Evolutionary conservation across 2,113 vertebrate species (phyloP).

Genomic region (Amia ocellicauda): DNA sequence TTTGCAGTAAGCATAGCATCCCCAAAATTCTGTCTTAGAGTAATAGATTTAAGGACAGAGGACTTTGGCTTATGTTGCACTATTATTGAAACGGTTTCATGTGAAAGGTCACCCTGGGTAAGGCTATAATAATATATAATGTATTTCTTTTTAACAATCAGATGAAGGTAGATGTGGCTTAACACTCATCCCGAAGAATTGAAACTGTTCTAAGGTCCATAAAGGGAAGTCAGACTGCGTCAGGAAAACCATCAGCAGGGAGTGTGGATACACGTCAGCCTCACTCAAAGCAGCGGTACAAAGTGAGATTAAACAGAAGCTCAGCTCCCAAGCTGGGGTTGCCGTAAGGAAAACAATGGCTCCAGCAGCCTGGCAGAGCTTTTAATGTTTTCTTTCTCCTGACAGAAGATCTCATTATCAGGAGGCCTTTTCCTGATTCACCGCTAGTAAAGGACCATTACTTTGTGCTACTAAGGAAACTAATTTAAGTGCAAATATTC

Average conservation of each 20-base stretch:
- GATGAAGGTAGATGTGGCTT: no score
- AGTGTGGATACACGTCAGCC: neutral
- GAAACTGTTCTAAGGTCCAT: no score
- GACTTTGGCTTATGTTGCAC: no score
- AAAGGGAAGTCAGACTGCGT: no score
- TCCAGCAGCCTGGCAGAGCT: neutral
- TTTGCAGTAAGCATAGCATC: no score
- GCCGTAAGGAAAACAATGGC: neutral
- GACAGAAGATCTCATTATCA: constrained; percentile 10
- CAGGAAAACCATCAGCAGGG: neutral
- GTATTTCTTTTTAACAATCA: no score
- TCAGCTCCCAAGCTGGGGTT: neutral
- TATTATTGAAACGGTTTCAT: no score
- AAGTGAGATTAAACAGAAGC: constrained; percentile 15
- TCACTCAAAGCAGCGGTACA: neutral
- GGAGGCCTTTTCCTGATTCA: neutral
- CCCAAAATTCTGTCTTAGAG: no score
- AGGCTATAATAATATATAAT: no score
- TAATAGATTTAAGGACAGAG: no score
- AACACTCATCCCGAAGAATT: no score
- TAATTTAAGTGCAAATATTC: neutral
- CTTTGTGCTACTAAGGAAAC: neutral
- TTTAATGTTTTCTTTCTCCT: neutral
- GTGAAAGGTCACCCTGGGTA: no score
- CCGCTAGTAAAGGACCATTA: neutral